phyloP scores from a whole-genome alignment of 2,797 vertebrate genomes.

The Cynodonichthys magdalenae region DNA sequence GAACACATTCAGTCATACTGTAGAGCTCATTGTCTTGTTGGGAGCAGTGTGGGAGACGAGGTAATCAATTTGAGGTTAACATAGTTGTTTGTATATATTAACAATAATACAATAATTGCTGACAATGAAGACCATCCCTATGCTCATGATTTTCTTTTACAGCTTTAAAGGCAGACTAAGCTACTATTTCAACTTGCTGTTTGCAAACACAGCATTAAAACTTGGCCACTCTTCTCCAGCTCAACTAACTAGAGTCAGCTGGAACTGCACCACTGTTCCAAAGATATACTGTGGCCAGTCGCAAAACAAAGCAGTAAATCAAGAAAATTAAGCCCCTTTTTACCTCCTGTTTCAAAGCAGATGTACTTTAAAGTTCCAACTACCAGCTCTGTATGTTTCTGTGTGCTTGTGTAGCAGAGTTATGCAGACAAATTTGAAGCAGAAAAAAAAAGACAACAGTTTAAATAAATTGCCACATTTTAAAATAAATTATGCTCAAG shows the following conservation, averaged over 20 bases:
- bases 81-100: too few species aligned
- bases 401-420: neutral
- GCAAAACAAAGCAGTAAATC: neutral
- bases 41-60: too few species aligned
- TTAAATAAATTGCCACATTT: neutral
- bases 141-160: neutral
- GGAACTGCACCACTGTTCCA: neutral
- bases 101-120: too few species aligned
- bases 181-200: neutral
- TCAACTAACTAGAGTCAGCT: neutral
- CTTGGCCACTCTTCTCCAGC: neutral
- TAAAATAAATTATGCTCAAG: neutral
- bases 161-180: neutral
- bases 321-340: neutral
- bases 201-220: conserved; percentile 3
- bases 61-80: too few species aligned
- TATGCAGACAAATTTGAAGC: neutral
- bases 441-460: neutral
- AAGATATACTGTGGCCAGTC: neutral
- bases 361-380: neutral
- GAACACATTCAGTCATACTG: neutral
- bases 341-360: neutral
- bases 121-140: neutral
- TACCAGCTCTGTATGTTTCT: neutral
- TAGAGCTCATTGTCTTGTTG: conserved; percentile 1